Conservation (phyloP, 2,113 vertebrate genomes). For the Cottus gobio region DNA sequence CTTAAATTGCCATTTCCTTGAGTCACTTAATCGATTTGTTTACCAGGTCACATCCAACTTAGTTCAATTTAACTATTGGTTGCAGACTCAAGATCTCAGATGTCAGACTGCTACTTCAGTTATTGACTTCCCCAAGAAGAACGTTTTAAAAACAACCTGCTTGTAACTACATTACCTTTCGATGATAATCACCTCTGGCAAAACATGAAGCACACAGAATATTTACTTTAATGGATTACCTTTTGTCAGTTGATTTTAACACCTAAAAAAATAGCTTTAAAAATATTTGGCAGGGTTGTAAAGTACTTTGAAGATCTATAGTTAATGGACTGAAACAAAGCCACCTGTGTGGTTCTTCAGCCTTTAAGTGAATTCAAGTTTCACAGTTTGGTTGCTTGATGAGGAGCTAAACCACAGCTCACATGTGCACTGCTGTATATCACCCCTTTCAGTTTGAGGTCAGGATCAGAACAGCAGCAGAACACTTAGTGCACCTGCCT, state of each 20-base stretch:
- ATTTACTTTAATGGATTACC: constrained; percentile 19
- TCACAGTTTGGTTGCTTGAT: constrained; percentile 17
- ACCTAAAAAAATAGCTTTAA: constrained; percentile 18
- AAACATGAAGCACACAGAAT: constrained; percentile 14
- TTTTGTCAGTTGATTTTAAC: constrained; percentile 19
- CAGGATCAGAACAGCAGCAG: constrained; percentile 82
- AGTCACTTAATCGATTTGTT: not conserved
- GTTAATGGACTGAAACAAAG: constrained; percentile 38
- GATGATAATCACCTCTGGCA: constrained; percentile 34
- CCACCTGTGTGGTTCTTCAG: constrained; percentile 16
- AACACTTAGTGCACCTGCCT: constrained; percentile 74
- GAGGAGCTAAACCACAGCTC: constrained; percentile 27
- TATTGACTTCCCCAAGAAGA: not conserved
- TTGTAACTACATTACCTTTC: not conserved
- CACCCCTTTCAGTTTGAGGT: constrained; percentile 86
- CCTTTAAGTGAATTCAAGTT: constrained; percentile 5
- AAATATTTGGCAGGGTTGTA: not conserved
- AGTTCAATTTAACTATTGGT: constrained; percentile 7
- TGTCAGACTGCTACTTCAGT: constrained; percentile 20
- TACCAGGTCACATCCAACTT: not conserved
- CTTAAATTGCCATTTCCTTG: not conserved
- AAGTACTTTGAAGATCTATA: constrained; percentile 1
- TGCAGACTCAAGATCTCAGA: constrained; percentile 8
- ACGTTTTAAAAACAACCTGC: not conserved
- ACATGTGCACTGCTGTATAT: constrained; percentile 71